A percentile compares a stretch with the other conserved stretches of the same genome.
phyloP scores from a whole-genome alignment of 2,888 invertebrate genomes.

The Lissonota sp. region DNA sequence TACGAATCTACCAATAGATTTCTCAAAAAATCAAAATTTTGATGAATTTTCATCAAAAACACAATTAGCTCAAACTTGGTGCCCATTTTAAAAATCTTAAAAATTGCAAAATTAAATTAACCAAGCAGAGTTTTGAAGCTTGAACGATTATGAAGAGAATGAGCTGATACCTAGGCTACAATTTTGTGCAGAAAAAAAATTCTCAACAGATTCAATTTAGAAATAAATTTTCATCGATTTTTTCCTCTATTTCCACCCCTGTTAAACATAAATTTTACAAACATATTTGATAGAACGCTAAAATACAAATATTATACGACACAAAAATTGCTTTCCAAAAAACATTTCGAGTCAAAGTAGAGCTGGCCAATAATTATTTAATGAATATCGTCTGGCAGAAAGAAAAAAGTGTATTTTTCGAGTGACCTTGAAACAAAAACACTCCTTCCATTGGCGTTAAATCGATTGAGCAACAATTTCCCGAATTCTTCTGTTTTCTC shows the following conservation, averaged over 20 bases:
- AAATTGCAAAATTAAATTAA: not conserved
- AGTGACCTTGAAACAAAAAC: not conserved
- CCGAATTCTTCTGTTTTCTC: too few species aligned
- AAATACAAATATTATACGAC: not conserved
- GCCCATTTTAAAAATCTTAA: not conserved
- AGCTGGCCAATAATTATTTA: too few species aligned
- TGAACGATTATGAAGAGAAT: not conserved
- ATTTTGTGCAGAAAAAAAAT: not conserved
- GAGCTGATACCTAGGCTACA: not conserved
- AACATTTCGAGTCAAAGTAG: too few species aligned
- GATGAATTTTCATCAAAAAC: conserved; percentile 19
- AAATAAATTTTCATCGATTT: not conserved
- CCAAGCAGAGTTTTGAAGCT: not conserved
- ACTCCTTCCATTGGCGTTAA: not conserved
- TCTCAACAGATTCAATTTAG: not conserved
- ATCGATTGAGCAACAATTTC: not conserved
- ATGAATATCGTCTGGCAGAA: not conserved
- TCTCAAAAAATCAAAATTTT: not conserved
- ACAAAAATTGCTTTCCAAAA: not conserved
- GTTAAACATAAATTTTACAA: not conserved
- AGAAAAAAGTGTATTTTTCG: not conserved
- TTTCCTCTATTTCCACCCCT: not conserved
- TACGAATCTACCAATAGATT: not conserved
- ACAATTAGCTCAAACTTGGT: too few species aligned
- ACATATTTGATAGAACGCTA: not conserved